Evolutionary conservation across 2,888 invertebrate species (phyloP).

Genomic region (Drosophila conformis): DNA sequence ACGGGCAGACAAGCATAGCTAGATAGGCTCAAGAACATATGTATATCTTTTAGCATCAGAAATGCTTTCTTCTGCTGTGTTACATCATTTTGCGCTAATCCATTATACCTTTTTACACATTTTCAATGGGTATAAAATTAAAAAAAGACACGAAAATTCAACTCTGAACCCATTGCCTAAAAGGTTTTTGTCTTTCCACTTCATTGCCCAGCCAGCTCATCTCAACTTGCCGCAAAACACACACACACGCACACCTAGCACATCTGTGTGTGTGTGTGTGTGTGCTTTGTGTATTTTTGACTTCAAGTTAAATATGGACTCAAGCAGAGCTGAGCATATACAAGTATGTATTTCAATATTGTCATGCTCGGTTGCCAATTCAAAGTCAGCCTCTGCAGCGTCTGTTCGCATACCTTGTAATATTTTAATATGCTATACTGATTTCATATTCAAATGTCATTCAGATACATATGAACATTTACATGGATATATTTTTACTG

Average conservation of each 20-base stretch:
- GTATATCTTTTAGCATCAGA: not conserved
- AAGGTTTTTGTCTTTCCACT: conserved; percentile 67
- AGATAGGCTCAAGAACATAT: not conserved
- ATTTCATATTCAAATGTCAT: not conserved
- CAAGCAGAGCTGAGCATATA: conserved; percentile 25
- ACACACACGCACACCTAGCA: conserved; percentile 18
- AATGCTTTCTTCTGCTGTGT: not conserved
- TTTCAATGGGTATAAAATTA: not conserved
- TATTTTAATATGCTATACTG: not conserved
- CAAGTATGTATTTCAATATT: conserved; percentile 57
- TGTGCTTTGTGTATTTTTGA: conserved; percentile 46
- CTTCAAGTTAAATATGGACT: conserved; percentile 55
- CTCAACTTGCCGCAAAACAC: conserved; percentile 46
- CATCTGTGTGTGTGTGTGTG: conserved; percentile 2
- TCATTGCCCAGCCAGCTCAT: conserved; percentile 62
- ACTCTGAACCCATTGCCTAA: conserved; percentile 55
- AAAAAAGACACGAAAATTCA: conserved; percentile 6
- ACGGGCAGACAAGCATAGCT: not conserved
- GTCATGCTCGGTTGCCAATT: conserved; percentile 45
- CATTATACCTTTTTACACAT: not conserved
- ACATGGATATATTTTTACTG: not conserved
- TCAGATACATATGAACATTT: not conserved
- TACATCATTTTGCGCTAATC: not conserved
- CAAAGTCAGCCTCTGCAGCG: conserved; percentile 24
- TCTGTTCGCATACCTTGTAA: conserved; percentile 10